Percentiles rank a stretch among this genome's conserved stretches.
These are phyloP conservation scores for Coreoperca whiteheadi DNA, from an alignment of 2,113 vertebrate genomes.

Conservation along the genomic window DNA sequence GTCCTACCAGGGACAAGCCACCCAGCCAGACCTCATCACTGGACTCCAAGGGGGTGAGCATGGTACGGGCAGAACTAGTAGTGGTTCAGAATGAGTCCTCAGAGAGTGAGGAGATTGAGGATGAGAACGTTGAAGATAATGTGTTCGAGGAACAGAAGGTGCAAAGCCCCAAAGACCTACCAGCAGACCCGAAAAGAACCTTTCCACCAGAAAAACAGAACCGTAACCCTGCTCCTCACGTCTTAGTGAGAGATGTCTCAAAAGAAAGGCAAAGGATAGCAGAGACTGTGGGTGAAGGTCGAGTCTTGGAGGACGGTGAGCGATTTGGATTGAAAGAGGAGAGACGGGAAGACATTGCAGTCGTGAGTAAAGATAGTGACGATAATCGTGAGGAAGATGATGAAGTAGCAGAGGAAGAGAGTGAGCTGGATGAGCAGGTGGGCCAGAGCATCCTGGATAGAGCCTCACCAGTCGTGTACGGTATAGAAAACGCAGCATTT, in stretches of 20 bases:
- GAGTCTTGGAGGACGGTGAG: constrained; percentile 45
- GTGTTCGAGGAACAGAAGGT: constrained; percentile 73
- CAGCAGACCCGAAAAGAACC: constrained; percentile 57
- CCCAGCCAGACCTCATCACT: constrained; percentile 52
- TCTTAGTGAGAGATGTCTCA: constrained; percentile 12
- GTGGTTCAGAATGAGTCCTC: constrained; percentile 88
- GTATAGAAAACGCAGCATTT: constrained; percentile 93
- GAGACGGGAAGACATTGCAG: constrained; percentile 54
- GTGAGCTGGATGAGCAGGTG: constrained; percentile 73
- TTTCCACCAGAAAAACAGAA: constrained; percentile 53
- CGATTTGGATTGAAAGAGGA: constrained; percentile 26
- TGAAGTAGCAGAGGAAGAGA: constrained; percentile 69
- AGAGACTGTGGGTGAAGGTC: constrained; percentile 52
- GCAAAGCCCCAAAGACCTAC: constrained; percentile 51
- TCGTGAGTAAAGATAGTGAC: constrained; percentile 60
- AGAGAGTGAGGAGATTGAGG: constrained; percentile 83
- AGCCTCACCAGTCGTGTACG: constrained; percentile 83
- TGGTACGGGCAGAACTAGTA: constrained; percentile 84
- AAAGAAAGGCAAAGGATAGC: constrained; percentile 46
- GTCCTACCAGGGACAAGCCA: constrained; percentile 54
- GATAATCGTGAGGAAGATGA: constrained; percentile 54
- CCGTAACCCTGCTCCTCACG: constrained; percentile 7
- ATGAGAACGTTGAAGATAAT: constrained; percentile 68
- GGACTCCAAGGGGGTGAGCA: constrained; percentile 67
- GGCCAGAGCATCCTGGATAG: constrained; percentile 70